These are phyloP conservation scores for Phataginus tetradactyla DNA, from an alignment of 2,797 vertebrate genomes.

Conservation along the genomic window DNA sequence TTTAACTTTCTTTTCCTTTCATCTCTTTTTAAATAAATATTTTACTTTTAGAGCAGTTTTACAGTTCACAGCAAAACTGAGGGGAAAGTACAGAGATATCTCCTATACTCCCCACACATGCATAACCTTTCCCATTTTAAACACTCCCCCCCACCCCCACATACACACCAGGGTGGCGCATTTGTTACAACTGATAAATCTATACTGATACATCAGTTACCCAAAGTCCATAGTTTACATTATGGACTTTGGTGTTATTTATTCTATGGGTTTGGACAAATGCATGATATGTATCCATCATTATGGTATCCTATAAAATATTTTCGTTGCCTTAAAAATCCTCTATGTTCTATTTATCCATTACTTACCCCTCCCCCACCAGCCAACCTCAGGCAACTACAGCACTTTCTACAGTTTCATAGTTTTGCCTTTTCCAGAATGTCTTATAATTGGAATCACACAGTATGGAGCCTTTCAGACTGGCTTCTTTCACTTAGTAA, in stretches of 20 bases:
- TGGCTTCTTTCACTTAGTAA: background rate
- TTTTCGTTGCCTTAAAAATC: background rate
- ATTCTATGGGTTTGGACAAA: background rate
- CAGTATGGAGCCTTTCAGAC: background rate
- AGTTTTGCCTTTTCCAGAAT: slow-evolving; percentile 5
- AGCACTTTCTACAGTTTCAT: background rate
- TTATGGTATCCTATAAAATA: background rate
- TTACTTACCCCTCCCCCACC: background rate
- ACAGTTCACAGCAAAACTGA: background rate
- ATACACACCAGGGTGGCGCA: background rate
- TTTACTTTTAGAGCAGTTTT: background rate
- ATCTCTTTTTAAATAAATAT: background rate
- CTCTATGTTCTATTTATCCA: background rate
- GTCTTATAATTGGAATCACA: background rate
- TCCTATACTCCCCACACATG: background rate
- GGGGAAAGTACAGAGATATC: background rate
- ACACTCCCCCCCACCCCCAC: background rate
- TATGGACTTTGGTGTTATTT: background rate
- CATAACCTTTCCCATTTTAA: background rate
- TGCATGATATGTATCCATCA: background rate
- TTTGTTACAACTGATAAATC: background rate
- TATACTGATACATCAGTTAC: background rate
- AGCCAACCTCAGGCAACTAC: background rate
- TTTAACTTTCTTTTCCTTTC: background rate
- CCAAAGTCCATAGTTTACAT: background rate